phyloP scores from a whole-genome alignment of 1,140 invertebrate genomes.

The Rhyzopertha dominica region DNA sequence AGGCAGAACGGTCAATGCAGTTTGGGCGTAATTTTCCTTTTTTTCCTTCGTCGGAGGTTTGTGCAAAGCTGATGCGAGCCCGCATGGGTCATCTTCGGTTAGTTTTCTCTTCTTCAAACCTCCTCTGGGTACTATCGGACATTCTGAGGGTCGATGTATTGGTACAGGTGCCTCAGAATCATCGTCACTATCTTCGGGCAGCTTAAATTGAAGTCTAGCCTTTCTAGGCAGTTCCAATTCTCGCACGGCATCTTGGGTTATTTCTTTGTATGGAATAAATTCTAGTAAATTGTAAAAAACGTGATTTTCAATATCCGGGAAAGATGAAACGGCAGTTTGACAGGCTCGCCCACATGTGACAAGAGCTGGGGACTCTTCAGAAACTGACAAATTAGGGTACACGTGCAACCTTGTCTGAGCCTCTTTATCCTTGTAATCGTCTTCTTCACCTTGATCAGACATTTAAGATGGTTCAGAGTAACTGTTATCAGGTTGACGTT shows the following conservation, averaged over 20 bases:
- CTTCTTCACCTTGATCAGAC: not conserved
- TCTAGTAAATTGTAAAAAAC: conserved; percentile 5
- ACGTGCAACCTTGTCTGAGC: not conserved
- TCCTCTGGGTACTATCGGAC: not conserved
- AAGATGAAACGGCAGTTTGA: conserved; percentile 6
- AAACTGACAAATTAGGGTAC: not conserved
- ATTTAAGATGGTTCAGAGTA: not conserved
- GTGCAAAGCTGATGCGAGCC: no score
- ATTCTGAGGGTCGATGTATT: no score
- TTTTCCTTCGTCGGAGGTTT: not conserved
- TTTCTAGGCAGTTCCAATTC: conserved; percentile 10
- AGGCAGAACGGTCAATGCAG: conserved; percentile 6
- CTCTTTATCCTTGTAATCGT: not conserved
- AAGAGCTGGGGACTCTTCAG: not conserved
- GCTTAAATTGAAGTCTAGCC: conserved; percentile 5
- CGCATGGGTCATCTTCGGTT: not conserved
- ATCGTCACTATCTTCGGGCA: not conserved
- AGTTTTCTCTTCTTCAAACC: conserved; percentile 8
- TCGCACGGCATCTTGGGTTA: conserved; percentile 7
- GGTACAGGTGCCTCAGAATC: no score
- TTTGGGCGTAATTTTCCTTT: conserved; percentile 11
- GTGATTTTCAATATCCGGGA: not conserved
- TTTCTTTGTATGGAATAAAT: conserved; percentile 12
- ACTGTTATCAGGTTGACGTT: conserved; percentile 6
- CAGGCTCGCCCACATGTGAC: conserved; percentile 9